These are phyloP conservation scores for Sicus ferrugineus DNA, from an alignment of 2,888 invertebrate genomes.

Conservation along the genomic window DNA sequence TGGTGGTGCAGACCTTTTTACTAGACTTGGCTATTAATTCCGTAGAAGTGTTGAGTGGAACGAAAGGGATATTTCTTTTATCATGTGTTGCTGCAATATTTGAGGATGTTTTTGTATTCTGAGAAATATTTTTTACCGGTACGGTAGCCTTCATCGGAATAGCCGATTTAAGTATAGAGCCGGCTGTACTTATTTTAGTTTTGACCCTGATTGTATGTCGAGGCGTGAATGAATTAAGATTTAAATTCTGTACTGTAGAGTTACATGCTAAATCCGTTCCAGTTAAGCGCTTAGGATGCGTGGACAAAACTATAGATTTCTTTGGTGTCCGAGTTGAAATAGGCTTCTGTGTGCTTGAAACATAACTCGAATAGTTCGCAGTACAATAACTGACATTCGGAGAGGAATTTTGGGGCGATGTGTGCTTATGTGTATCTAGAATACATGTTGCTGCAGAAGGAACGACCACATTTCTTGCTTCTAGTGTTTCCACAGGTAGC, in stretches of 20 bases:
- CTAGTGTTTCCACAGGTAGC: background rate
- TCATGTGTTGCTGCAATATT: background rate
- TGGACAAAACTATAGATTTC: too few species aligned
- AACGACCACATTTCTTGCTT: background rate
- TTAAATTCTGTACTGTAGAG: constrained; percentile 41
- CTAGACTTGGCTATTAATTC: constrained; percentile 31
- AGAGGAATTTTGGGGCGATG: constrained; percentile 46
- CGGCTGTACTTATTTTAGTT: constrained; percentile 41
- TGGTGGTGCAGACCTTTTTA: constrained; percentile 43
- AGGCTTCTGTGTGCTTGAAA: constrained; percentile 16
- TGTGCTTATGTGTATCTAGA: constrained; percentile 2
- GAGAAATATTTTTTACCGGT: constrained; percentile 50
- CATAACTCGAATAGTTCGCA: constrained; percentile 38
- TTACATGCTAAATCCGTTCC: too few species aligned
- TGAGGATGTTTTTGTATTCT: constrained; percentile 44
- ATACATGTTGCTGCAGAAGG: constrained; percentile 11
- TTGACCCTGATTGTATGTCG: constrained; percentile 41
- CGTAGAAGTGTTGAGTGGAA: constrained; percentile 32
- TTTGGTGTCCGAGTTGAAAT: too few species aligned
- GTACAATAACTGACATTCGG: constrained; percentile 45
- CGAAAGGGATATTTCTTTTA: background rate
- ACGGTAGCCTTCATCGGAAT: constrained; percentile 52
- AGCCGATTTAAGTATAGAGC: constrained; percentile 46
- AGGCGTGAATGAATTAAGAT: constrained; percentile 42
- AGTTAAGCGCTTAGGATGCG: too few species aligned